These are phyloP conservation scores for Phacellophora camtschatica DNA, from an alignment of 30 jellyfish, hydroid and myxozoan species.

Conservation along the genomic window DNA sequence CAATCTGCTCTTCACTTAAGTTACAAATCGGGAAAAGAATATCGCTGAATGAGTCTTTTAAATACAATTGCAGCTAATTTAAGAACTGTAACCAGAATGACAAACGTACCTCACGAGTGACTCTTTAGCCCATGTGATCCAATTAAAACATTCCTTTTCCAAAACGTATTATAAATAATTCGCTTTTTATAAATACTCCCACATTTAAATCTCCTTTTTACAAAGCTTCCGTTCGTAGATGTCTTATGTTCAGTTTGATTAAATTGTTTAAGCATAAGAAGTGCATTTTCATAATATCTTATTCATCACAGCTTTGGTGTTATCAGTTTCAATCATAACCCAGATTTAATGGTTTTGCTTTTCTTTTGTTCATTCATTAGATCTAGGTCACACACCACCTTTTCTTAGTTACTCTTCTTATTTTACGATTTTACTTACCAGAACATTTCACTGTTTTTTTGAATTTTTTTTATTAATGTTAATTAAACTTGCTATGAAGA, in stretches of 20 bases:
- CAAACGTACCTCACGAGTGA: no score
- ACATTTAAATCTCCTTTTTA: not conserved
- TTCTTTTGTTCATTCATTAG: slow-evolving; percentile 7
- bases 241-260: no score
- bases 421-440: not conserved
- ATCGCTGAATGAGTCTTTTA: no score
- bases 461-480: no score
- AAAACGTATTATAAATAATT: not conserved
- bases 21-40: no score
- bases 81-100: no score
- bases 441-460: no score
- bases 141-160: not conserved
- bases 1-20: no score
- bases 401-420: not conserved
- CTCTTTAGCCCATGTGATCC: not conserved
- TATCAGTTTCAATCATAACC: not conserved
- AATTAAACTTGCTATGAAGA: no score
- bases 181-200: not conserved
- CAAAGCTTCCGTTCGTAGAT: not conserved
- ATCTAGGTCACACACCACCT: slow-evolving; percentile 2
- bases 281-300: not conserved
- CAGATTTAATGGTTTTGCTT: not conserved
- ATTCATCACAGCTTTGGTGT: not conserved
- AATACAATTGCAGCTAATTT: no score
- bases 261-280: no score